Percentiles rank a stretch among this genome's conserved stretches.
phyloP scores from a whole-genome alignment of 2,888 invertebrate genomes.

The Leucophenga montana region DNA sequence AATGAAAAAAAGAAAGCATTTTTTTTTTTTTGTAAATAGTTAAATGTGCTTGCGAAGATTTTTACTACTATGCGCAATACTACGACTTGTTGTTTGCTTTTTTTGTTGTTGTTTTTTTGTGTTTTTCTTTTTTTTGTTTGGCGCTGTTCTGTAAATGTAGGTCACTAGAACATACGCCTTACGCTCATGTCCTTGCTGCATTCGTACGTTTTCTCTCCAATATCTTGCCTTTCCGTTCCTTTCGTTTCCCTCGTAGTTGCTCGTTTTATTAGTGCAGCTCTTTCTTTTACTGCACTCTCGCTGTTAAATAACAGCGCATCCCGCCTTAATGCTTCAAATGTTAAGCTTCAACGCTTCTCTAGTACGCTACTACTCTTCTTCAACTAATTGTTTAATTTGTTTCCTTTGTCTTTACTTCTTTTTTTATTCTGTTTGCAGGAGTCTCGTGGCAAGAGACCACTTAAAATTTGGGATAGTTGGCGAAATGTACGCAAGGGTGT shows the following conservation, averaged over 20 bases:
- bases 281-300: conserved; percentile 8
- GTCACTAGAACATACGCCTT: conserved; percentile 70
- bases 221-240: conserved; percentile 30
- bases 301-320: conserved; percentile 51
- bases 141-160: conserved; percentile 68
- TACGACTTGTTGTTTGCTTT: conserved; percentile 35
- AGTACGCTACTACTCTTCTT: background rate
- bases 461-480: conserved; percentile 97
- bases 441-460: conserved; percentile 96
- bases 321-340: no score
- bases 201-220: conserved; percentile 47
- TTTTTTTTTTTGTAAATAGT: no score
- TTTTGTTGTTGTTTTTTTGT: conserved; percentile 37
- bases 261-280: background rate
- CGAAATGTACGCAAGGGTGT: conserved; percentile 93
- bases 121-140: conserved; percentile 54
- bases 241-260: background rate
- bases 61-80: conserved; percentile 20
- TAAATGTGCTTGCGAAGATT: background rate
- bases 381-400: conserved; percentile 9
- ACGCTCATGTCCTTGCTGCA: conserved; percentile 71
- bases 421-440: no score
- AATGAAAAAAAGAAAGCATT: conserved; percentile 11
- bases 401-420: conserved; percentile 32
- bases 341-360: background rate